Base-by-base conservation (phyloP, 2,888 invertebrate species). In the Ditula angustiorana region DNA sequence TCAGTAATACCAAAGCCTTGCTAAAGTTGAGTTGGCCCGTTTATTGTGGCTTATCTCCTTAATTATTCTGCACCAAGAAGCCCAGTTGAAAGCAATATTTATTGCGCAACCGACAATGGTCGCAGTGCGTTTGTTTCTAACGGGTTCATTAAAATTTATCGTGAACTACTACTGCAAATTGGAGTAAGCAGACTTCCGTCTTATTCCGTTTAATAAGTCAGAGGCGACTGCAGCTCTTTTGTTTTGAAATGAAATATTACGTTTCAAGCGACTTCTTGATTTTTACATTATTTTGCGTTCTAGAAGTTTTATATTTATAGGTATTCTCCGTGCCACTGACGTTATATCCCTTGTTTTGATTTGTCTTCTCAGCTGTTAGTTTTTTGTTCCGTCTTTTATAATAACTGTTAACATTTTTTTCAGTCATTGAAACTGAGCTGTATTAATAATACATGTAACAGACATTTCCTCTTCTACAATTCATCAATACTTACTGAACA, bases 91-190 rank as follows among this genome's bases (percentile, higher is more conserved):
- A 74, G 69, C 63, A 68, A 63, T 74, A 74, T 74, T 75, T 78
- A 77, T 75, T 73, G 68, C 68, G 61, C 71, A 67, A 24, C 62
- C 63, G 74, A 77, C 75, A 79, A 77, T 74, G 71, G 71, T 70
- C 67, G 71, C 74, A 74, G 72, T 74, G 70, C 69, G 70, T 75
- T 76, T 61, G 52, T 67, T 76, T 71, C 67, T 71, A 80, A 76
- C 79, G 74, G 78, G 79, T 81, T 76, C 74, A 76, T 78, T 74
- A 75, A 72, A 74, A 74, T 74, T 73, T 73, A 72, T 74, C 24
- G 41, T 50, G 55, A 64, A 59, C 64, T 64, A 58, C 58, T 58
- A 64, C 35, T 64, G 58, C 64, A 64, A 64, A 64, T 64, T 64
- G 59, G 64, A 44, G 64, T 64, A 59, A 64, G 64, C 53, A 46